These are phyloP conservation scores for Catocala nupta DNA, from an alignment of 2,888 invertebrate species.

Conservation along the genomic window DNA sequence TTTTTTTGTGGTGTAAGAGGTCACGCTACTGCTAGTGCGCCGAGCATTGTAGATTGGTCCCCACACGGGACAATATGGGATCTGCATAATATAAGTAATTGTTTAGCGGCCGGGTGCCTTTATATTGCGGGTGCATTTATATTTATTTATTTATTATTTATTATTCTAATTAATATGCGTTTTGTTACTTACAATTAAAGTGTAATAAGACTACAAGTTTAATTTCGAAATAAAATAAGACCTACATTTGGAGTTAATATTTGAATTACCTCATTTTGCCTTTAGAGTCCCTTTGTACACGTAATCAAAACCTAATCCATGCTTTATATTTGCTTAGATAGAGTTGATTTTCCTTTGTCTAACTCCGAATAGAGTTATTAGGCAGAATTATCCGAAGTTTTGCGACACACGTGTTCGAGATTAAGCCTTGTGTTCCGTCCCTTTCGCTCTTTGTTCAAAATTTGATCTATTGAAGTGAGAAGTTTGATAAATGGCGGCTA, in stretches of 20 bases:
- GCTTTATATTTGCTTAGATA: conserved; percentile 41
- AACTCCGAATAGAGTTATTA: conserved; percentile 52
- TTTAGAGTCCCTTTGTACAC: conserved; percentile 37
- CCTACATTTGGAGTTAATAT: conserved; percentile 40
- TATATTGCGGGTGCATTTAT: too few relatives aligned
- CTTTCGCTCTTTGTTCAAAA: conserved; percentile 54
- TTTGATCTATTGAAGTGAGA: conserved; percentile 67
- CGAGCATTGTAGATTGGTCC: too few relatives aligned
- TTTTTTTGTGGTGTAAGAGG: too few relatives aligned
- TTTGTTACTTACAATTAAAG: too few relatives aligned
- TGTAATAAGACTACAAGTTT: too few relatives aligned
- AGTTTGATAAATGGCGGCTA: conserved; percentile 54
- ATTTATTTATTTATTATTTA: too few relatives aligned
- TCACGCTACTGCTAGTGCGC: too few relatives aligned
- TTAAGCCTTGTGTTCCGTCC: conserved; percentile 47
- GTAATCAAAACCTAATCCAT: conserved; percentile 34
- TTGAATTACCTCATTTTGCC: conserved; percentile 56
- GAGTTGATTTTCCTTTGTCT: conserved; percentile 47
- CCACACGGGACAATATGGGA: too few relatives aligned
- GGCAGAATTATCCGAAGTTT: conserved; percentile 68
- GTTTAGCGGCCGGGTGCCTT: too few relatives aligned
- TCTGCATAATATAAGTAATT: too few relatives aligned
- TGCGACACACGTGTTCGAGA: conserved; percentile 73
- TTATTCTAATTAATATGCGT: too few relatives aligned
- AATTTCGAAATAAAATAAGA: too few relatives aligned